Evolutionary conservation across 2,888 invertebrate genomes (phyloP).

Genomic region (Eledona agricola): DNA sequence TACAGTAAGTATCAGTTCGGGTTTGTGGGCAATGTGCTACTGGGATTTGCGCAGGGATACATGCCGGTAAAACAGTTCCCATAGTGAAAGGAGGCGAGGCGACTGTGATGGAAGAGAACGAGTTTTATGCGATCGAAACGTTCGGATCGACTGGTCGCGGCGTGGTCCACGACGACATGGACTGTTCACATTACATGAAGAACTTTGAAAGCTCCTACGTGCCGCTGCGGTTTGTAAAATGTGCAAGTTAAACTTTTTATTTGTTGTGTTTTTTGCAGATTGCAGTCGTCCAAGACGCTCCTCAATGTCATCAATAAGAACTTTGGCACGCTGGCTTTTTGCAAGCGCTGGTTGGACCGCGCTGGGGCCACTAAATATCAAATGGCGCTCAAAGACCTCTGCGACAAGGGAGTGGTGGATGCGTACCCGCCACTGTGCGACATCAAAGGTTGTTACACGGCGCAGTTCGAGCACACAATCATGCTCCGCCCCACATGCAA

Average conservation of each 20-base stretch:
- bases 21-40: too few relatives aligned
- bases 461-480: slow-evolving; percentile 99
- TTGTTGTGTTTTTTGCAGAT: slow-evolving; percentile 63
- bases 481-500: slow-evolving; percentile 97
- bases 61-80: slow-evolving; percentile 98
- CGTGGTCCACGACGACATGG: slow-evolving; percentile 98
- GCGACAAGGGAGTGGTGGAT: slow-evolving; percentile 97
- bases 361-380: slow-evolving; percentile 97
- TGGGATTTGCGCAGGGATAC: slow-evolving; percentile 75
- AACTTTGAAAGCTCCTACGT: slow-evolving; percentile 94
- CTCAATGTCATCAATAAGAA: slow-evolving; percentile 94
- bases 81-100: slow-evolving; percentile 99
- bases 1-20: slow-evolving; percentile 77
- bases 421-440: slow-evolving; percentile 99
- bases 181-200: slow-evolving; percentile 99
- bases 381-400: slow-evolving; percentile 97
- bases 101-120: slow-evolving; percentile 98
- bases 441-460: slow-evolving; percentile 96
- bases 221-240: slow-evolving; percentile 75
- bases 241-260: slow-evolving; percentile 2
- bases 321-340: slow-evolving; percentile 98
- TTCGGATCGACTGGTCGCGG: slow-evolving; percentile 98
- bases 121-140: slow-evolving; percentile 99
- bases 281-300: slow-evolving; percentile 92
- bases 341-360: slow-evolving; percentile 98